A percentile compares a stretch with the other conserved stretches of the same genome.
Evolutionary conservation across 2,113 vertebrate genomes (phyloP).

Genomic region (Hippocampus comes): DNA sequence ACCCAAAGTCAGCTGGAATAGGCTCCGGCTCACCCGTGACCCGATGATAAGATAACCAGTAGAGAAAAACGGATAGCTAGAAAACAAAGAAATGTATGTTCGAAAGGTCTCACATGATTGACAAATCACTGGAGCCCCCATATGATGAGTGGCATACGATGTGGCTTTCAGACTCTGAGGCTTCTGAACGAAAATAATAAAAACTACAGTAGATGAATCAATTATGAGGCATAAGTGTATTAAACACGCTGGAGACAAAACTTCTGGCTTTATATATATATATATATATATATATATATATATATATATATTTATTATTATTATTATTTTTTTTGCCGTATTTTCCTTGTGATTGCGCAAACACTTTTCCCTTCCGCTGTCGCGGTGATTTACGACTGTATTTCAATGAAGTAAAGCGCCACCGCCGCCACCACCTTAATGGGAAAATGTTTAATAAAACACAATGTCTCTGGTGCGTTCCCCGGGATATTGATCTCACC

Average conservation of each 20-base stretch:
- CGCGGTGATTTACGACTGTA: slow-evolving; percentile 67
- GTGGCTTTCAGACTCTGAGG: too few species aligned
- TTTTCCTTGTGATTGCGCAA: slow-evolving; percentile 36
- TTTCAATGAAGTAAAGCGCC: slow-evolving; percentile 62
- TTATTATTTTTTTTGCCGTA: slow-evolving; percentile 36
- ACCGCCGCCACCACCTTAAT: slow-evolving; percentile 54
- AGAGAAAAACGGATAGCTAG: background rate
- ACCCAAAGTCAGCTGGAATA: background rate
- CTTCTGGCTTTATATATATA: slow-evolving; percentile 27
- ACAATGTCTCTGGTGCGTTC: slow-evolving; percentile 65
- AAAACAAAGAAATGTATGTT: background rate
- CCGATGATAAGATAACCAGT: background rate
- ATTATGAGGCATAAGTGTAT: background rate
- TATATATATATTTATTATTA: background rate
- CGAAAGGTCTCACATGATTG: background rate
- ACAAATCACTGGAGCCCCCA: background rate
- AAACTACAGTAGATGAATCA: background rate
- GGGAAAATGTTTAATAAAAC: slow-evolving; percentile 73
- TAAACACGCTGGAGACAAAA: slow-evolving; percentile 31
- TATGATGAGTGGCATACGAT: background rate
- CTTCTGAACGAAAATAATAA: background rate
- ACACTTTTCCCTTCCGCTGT: slow-evolving; percentile 51
- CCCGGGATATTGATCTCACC: slow-evolving; percentile 64
- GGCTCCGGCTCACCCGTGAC: background rate
- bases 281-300: background rate